Percentiles rank a stretch among this genome's conserved stretches.
These are phyloP conservation scores for Lepisosteus oculatus DNA, from an alignment of 2,113 vertebrate genomes.

Conservation along the genomic window DNA sequence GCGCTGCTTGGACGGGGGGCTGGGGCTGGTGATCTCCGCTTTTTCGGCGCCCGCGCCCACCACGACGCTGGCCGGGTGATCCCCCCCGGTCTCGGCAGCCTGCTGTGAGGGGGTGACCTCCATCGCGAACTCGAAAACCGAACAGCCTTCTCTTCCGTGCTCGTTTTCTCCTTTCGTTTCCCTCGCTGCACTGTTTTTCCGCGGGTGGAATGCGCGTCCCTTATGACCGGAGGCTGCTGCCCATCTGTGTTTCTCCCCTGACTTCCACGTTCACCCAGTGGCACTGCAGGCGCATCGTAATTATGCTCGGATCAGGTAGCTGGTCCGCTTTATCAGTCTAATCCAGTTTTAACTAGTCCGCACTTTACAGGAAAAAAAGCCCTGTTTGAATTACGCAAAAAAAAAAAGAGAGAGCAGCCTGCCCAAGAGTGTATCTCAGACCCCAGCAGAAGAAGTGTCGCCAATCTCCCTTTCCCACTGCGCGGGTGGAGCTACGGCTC, in stretches of 20 bases:
- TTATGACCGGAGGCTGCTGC: conserved; percentile 18
- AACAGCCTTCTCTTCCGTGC: background rate
- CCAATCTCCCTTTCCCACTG: too few relatives aligned
- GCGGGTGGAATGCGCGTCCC: conserved; percentile 15
- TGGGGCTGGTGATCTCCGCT: conserved; percentile 36
- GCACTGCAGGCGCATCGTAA: conserved; percentile 38
- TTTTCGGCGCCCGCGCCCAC: conserved; percentile 29
- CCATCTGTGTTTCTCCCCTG: background rate
- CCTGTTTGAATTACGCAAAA: background rate
- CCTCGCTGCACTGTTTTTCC: conserved; percentile 4
- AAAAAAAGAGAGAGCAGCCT: background rate
- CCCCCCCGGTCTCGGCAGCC: conserved; percentile 52
- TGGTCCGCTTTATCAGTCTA: conserved; percentile 22
- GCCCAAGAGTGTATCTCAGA: too few relatives aligned
- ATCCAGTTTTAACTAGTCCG: conserved; percentile 56
- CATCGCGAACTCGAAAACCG: conserved; percentile 39
- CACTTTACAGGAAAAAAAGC: background rate
- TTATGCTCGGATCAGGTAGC: conserved; percentile 55
- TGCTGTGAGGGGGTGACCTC: conserved; percentile 55
- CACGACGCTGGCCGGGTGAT: conserved; percentile 45
- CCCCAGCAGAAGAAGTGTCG: too few relatives aligned
- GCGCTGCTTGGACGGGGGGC: conserved; percentile 58
- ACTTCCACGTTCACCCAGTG: conserved; percentile 32
- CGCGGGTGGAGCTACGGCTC: too few relatives aligned
- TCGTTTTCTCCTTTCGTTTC: conserved; percentile 1